Conservation (phyloP, 2,888 invertebrate species). For the Ellobium chinense region DNA sequence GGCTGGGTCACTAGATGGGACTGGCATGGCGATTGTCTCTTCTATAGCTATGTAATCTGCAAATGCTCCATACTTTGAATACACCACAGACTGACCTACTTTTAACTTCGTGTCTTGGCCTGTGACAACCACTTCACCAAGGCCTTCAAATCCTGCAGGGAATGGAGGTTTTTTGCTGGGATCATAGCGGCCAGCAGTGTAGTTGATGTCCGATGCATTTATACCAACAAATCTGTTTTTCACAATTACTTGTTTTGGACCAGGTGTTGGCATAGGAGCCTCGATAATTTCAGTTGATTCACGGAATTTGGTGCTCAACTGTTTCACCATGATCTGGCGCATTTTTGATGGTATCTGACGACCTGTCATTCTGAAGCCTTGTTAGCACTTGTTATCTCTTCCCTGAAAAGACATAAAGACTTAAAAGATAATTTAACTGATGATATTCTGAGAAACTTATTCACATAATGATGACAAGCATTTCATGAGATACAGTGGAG, state of each 20-base stretch:
- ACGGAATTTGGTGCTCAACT: constrained; percentile 71
- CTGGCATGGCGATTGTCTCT: constrained; percentile 60
- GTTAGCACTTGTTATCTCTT: too few species aligned
- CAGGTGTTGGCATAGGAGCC: constrained; percentile 66
- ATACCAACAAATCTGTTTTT: constrained; percentile 77
- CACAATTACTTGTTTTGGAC: constrained; percentile 70
- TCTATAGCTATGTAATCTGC: constrained; percentile 72
- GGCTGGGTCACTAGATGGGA: constrained; percentile 68
- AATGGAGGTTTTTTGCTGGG: constrained; percentile 65
- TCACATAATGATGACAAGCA: too few species aligned
- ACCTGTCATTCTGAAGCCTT: constrained; percentile 16
- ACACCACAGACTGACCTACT: constrained; percentile 73
- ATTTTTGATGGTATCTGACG: constrained; percentile 47
- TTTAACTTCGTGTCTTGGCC: constrained; percentile 59
- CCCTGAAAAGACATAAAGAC: too few species aligned
- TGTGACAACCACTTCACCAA: constrained; percentile 67
- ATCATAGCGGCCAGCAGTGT: constrained; percentile 75
- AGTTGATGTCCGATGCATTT: constrained; percentile 78
- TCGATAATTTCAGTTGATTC: constrained; percentile 70
- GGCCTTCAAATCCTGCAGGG: constrained; percentile 73
- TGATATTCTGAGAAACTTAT: too few species aligned
- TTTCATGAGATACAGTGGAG: too few species aligned
- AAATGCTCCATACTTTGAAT: constrained; percentile 70
- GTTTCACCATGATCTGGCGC: constrained; percentile 69
- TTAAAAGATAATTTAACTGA: too few species aligned